Conservation (phyloP, 64 coral and sea anemone species). For the Montipora cactus region DNA sequence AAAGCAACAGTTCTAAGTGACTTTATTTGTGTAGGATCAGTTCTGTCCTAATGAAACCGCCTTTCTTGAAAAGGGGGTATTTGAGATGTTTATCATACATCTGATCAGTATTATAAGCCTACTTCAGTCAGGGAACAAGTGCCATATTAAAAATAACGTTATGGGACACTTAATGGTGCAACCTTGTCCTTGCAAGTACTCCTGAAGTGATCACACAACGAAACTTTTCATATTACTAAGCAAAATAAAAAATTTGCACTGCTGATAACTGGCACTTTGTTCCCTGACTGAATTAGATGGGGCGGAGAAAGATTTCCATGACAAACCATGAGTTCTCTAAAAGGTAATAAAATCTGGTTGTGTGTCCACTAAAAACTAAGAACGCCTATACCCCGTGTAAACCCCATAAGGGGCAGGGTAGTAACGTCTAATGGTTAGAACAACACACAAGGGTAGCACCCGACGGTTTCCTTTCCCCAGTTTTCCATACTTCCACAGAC, state of each 20-base stretch:
- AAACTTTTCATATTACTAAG: too few relatives aligned
- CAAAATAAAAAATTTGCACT: too few relatives aligned
- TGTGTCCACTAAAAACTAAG: slow-evolving; percentile 17
- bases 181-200: too few relatives aligned
- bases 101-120: slow-evolving; percentile 5
- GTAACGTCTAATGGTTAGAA: slow-evolving; percentile 28
- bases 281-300: too few relatives aligned
- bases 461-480: slow-evolving; percentile 67
- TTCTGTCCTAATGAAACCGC: background rate
- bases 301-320: too few relatives aligned
- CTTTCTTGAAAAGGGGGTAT: slow-evolving; percentile 6
- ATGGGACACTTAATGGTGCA: background rate
- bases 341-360: slow-evolving; percentile 12
- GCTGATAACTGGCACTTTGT: too few relatives aligned
- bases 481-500: slow-evolving; percentile 72
- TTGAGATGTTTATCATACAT: slow-evolving; percentile 9
- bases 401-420: slow-evolving; percentile 48
- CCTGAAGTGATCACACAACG: too few relatives aligned
- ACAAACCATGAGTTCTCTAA: background rate
- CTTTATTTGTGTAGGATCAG: background rate
- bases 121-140: background rate
- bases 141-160: background rate
- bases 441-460: slow-evolving; percentile 67
- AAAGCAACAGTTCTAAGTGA: slow-evolving; percentile 1
- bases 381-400: slow-evolving; percentile 59